Conservation (phyloP, 2,113 vertebrate genomes). For the Periophthalmus modestus region DNA sequence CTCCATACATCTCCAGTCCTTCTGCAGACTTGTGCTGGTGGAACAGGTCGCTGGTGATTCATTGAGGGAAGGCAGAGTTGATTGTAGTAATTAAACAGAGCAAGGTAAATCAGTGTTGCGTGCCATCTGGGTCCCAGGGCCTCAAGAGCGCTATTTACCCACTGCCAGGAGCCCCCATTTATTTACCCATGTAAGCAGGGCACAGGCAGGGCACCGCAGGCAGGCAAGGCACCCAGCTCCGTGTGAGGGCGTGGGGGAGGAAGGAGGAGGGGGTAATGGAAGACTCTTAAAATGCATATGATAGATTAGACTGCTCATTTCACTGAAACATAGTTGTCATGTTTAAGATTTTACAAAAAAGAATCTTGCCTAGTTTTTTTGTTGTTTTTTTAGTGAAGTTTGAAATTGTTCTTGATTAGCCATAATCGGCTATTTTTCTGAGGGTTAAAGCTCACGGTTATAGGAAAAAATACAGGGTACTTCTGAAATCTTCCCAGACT, state of each 20-base stretch:
- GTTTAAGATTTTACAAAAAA: no score
- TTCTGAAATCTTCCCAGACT: no score
- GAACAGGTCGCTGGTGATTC: constrained; percentile 99
- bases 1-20: neutral
- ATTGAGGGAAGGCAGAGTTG: constrained; percentile 98
- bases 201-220: constrained; percentile 35
- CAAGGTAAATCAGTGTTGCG: constrained; percentile 98
- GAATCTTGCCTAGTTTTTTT: no score
- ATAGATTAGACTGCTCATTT: no score
- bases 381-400: no score
- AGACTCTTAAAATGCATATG: neutral
- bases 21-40: constrained; percentile 78
- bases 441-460: no score
- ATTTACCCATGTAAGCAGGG: constrained; percentile 89
- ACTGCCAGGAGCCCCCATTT: constrained; percentile 89
- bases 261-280: neutral
- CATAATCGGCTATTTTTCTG: no score
- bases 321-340: no score
- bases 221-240: constrained; percentile 12
- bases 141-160: constrained; percentile 86
- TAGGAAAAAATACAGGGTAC: no score
- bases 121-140: constrained; percentile 94
- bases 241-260: constrained; percentile 19
- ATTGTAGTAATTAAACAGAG: constrained; percentile 99
- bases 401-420: no score